Evolutionary conservation across 2,113 vertebrate genomes (phyloP), one percentile per base, ranked within the genome.

Genomic region (Neodon shergylaensis): DNA sequence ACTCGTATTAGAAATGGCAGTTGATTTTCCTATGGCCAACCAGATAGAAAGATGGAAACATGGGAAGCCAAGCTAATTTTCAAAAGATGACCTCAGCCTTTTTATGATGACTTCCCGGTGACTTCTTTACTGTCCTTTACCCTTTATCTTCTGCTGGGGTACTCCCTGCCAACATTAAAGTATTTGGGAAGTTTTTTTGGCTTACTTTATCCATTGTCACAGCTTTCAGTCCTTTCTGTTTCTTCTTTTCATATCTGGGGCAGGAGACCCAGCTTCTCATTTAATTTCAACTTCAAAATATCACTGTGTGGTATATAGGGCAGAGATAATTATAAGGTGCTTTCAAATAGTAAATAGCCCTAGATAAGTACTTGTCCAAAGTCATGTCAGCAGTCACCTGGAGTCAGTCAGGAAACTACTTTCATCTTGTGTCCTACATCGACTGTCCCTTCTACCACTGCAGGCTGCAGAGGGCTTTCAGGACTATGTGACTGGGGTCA

Each of bases 281-380:
- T 95, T 90, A 95, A 94, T 90, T 76, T 91, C 66, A 81, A 44
- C 39, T 84, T 88, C 65, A 90, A 95, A 93, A 81, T 92, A 95
- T 72, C 49, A 39, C 39, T 87, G 10, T 76, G 65, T 65, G 36
- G 17, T 84, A 96, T 81, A 90, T 92, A 94, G 95, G 91, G 19
- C 94, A 85, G 82, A 31, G 81, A 83, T 89, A 97, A 92, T 93
- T 85, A 95, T 47, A 96, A 82, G 12, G 63, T 83, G 47, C 82
- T 88, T 96, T 87, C 24, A 96, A 92, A 89, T 92, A 78, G 76
- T 63, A 96, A 83, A 44, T 52, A 74, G 72, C 24, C 47, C 73
- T 28, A 89, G 54, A 90, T 66, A 52, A 44, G 28, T 82, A 94
- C 16, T 61, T 70, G 49, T 68, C 33, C 49, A 52, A 85, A 78